phyloP scores from a whole-genome alignment of 2,888 invertebrate species.

The Tineola bisselliella region DNA sequence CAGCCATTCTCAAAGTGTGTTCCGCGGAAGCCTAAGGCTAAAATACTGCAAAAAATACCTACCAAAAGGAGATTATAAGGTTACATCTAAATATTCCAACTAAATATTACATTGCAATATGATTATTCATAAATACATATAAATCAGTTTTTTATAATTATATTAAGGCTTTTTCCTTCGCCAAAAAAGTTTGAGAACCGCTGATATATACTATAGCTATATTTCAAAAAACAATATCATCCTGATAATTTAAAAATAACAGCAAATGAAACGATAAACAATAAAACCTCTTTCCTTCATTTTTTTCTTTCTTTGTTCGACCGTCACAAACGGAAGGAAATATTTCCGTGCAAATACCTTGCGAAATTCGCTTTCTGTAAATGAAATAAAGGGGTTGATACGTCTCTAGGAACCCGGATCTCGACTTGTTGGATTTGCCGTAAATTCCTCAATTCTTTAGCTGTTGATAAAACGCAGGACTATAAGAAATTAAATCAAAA shows the following conservation, averaged over 20 bases:
- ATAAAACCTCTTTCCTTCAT: neutral
- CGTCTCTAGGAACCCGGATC: neutral
- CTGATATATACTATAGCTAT: no score
- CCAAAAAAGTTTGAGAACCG: no score
- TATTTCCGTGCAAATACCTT: neutral
- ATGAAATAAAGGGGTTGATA: neutral
- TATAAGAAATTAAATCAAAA: neutral
- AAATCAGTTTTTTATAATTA: no score
- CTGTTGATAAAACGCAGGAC: neutral
- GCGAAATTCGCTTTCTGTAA: constrained; percentile 4
- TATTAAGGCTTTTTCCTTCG: no score
- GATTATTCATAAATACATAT: no score
- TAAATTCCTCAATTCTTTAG: neutral
- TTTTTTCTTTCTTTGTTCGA: neutral
- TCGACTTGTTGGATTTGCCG: neutral
- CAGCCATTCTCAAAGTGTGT: no score
- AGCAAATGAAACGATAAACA: neutral
- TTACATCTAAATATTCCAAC: no score
- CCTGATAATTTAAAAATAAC: neutral
- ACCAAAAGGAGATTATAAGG: no score
- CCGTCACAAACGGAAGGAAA: constrained; percentile 1
- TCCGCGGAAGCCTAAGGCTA: no score
- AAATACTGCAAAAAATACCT: no score
- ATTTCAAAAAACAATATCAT: no score
- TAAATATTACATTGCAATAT: no score